These are phyloP conservation scores for Piliocolobus tephrosceles DNA, from an alignment of 2,113 vertebrate genomes.

Conservation along the genomic window DNA sequence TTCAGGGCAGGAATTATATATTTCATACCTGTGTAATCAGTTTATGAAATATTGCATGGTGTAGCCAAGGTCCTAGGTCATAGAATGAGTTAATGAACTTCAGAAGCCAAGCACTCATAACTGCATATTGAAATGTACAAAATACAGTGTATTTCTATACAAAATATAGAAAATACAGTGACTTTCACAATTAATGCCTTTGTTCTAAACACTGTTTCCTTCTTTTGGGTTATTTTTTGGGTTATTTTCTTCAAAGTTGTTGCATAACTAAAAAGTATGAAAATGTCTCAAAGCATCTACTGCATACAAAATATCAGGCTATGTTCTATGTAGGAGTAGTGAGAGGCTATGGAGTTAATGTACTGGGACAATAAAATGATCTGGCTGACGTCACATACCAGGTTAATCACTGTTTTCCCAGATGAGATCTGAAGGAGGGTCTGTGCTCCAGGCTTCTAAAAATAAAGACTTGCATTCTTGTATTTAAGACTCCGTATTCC, in stretches of 20 bases:
- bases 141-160: neutral
- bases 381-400: neutral
- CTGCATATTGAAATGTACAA: neutral
- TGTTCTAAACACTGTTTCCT: neutral
- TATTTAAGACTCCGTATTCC: neutral
- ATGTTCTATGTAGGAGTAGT: neutral
- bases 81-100: neutral
- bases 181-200: neutral
- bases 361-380: neutral
- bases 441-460: neutral
- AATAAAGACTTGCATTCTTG: neutral
- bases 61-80: neutral
- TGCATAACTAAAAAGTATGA: neutral
- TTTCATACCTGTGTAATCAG: neutral
- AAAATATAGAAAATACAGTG: conserved; percentile 17
- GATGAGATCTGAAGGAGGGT: neutral
- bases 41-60: neutral
- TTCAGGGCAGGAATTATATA: neutral
- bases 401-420: neutral
- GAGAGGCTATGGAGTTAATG: neutral
- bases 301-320: neutral
- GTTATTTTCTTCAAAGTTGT: neutral
- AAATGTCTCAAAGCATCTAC: neutral
- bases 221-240: neutral
- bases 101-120: neutral